Base-by-base conservation (phyloP, 2,797 vertebrate species). In the Galagoides demidoff region DNA sequence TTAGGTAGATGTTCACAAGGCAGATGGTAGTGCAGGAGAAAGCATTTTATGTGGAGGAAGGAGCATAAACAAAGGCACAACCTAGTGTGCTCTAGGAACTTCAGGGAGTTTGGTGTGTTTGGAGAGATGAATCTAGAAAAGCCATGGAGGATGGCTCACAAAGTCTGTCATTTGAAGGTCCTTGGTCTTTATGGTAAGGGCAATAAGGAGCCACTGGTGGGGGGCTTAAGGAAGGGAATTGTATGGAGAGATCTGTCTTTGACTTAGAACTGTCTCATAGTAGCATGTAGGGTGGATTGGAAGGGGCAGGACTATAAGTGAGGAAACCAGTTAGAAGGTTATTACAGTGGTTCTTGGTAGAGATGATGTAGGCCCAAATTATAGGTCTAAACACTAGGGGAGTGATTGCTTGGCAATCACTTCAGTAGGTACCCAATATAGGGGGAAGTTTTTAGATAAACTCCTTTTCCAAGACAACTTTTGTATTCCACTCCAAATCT, bases 91-190 rank as follows among this genome's bases (percentile, higher is more conserved):
- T 71, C 61, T 74, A 89, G 39, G 22, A 83, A 74, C 17, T 68
- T 52, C 29, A 86, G 49, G 31, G 37, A 52, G 19, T 77, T 90
- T 74, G 23, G 27, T 63, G 31, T 94, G 27, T 84, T 49, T 73
- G 19, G 31, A 92, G 71, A 96, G 29, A 73, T 57, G 55, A 84
- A 84, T 34, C 49, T 79, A 31, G 64, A 87, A 57, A 79, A 83
- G 23, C 68, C 25, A 7, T 22, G 83, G 17, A 7, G 3, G 2
- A 34, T 77, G 27, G 11, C 22, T 90, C 27, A 61, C 59, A 27
- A 90, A 90, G 20, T 93, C 11, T 27, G 49, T 52, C 49, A 63
- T 85, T 45, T 71, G 6, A 61, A 22, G 14, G 3, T 95, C 7
- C 19, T 57, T 71, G 13, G 64, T 82, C 43, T 93, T 90, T 88